Conservation (phyloP, 2,113 vertebrate genomes). For the Ellobius talpinus region DNA sequence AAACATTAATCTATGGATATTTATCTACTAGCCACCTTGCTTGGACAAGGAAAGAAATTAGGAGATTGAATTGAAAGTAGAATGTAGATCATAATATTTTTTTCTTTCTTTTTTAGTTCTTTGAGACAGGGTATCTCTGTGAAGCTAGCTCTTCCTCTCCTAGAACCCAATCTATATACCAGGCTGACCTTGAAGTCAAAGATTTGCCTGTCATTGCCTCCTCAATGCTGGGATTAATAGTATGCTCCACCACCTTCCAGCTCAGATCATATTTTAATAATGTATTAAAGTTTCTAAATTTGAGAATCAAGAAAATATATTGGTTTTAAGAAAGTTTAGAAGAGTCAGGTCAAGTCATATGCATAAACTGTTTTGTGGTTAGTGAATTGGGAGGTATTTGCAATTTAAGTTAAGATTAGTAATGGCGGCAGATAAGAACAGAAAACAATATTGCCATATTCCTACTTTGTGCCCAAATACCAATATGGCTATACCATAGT, state of each 20-base stretch:
- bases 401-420: neutral
- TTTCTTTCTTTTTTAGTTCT: neutral
- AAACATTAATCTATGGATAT: neutral
- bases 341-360: conserved; percentile 9
- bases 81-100: neutral
- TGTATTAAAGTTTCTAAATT: neutral
- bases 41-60: neutral
- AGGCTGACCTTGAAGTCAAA: neutral
- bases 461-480: neutral
- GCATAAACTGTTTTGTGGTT: neutral
- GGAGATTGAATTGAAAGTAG: conserved; percentile 1
- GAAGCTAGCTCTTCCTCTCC: neutral
- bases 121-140: neutral
- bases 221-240: neutral
- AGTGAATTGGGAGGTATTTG: neutral
- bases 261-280: neutral
- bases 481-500: neutral
- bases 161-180: neutral
- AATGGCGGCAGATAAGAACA: neutral
- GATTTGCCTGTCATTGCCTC: neutral
- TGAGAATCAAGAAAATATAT: neutral
- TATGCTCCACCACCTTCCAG: neutral
- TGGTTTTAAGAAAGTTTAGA: neutral
- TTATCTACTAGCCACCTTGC: rapidly evolving
- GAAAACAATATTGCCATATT: neutral